These are phyloP conservation scores for Aphelinus atriplicis DNA, from an alignment of 1,140 invertebrate species.

Conservation along the genomic window DNA sequence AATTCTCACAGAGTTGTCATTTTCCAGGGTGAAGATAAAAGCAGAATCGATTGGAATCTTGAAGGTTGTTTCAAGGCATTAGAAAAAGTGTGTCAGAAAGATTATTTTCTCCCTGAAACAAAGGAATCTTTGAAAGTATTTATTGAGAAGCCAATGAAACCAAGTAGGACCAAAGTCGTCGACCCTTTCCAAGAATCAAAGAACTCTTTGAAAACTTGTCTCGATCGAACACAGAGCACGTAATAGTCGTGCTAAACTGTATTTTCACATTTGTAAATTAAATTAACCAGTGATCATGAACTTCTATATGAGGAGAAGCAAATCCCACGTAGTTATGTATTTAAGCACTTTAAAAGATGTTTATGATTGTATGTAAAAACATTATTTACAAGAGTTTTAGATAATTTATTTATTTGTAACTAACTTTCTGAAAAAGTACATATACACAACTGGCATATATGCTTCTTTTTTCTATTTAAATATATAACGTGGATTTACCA, in stretches of 20 bases:
- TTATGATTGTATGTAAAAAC: constrained; percentile 26
- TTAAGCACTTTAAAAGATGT: constrained; percentile 33
- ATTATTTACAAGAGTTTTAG: constrained; percentile 38
- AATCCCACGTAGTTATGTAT: constrained; percentile 22
- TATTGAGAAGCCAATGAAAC: constrained; percentile 64
- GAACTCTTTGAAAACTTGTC: constrained; percentile 51
- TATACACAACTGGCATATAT: constrained; percentile 28
- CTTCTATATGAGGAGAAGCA: background rate
- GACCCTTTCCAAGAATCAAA: constrained; percentile 60
- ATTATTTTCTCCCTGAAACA: constrained; percentile 67
- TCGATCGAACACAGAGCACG: constrained; percentile 47
- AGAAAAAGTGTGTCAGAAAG: constrained; percentile 64
- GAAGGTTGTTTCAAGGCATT: constrained; percentile 71
- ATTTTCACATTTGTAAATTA: constrained; percentile 30
- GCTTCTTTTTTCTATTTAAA: background rate
- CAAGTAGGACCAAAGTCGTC: constrained; percentile 47
- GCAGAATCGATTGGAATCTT: constrained; percentile 69
- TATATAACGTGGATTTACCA: constrained; percentile 29
- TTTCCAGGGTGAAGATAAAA: constrained; percentile 69
- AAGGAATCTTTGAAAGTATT: constrained; percentile 69
- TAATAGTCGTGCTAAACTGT: constrained; percentile 40
- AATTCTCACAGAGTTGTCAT: too few species aligned
- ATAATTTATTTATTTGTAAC: constrained; percentile 45
- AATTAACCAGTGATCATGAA: constrained; percentile 17
- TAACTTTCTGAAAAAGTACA: constrained; percentile 38